Conservation (phyloP, 2,113 vertebrate genomes). For the Hepsetus odoe region DNA sequence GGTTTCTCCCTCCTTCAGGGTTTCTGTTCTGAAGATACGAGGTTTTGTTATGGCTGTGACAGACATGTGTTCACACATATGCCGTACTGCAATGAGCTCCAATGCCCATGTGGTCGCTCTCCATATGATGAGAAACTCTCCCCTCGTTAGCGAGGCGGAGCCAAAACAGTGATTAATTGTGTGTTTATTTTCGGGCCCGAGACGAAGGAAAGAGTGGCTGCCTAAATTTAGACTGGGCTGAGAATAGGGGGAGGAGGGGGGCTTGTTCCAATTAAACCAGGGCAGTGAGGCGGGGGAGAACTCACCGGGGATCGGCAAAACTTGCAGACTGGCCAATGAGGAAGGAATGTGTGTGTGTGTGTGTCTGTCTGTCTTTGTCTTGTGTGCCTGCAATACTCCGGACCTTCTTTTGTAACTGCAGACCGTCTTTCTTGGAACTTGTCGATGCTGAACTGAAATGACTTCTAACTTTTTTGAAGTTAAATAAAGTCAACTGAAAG, state of each 20-base stretch:
- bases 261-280: slow-evolving; percentile 46
- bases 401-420: not conserved
- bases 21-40: not conserved
- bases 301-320: slow-evolving; percentile 2
- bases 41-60: too few relatives aligned
- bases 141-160: slow-evolving; percentile 1
- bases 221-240: slow-evolving; percentile 14
- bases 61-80: not conserved
- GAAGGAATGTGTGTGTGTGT: not conserved
- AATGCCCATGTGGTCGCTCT: not conserved
- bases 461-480: too few relatives aligned
- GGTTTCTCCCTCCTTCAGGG: not conserved
- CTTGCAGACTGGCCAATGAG: not conserved
- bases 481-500: too few relatives aligned
- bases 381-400: not conserved
- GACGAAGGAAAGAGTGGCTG: slow-evolving; percentile 12
- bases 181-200: slow-evolving; percentile 30
- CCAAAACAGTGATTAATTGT: slow-evolving; percentile 30
- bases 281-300: slow-evolving; percentile 35
- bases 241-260: slow-evolving; percentile 7
- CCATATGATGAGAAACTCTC: not conserved
- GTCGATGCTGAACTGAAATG: not conserved
- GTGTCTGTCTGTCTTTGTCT: slow-evolving; percentile 3
- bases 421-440: not conserved
- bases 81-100: not conserved